Conservation (phyloP, 2,113 vertebrate genomes). For the Oryctolagus cuniculus region DNA sequence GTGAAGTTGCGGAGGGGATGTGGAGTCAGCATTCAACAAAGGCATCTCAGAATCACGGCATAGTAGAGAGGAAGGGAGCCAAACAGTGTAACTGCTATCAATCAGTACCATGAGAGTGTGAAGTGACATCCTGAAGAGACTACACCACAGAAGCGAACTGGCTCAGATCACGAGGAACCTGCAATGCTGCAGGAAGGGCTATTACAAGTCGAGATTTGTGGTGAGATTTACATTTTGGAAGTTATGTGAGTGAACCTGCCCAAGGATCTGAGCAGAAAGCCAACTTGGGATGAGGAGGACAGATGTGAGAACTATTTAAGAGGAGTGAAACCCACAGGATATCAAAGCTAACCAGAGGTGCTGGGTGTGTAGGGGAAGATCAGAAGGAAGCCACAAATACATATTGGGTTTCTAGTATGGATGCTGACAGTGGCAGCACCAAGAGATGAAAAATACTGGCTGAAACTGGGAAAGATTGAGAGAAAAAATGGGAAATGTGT, state of each 20-base stretch:
- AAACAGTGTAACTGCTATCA: background rate
- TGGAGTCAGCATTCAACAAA: background rate
- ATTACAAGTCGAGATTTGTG: background rate
- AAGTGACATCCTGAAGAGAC: too few relatives aligned
- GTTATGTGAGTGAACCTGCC: background rate
- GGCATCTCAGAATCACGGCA: background rate
- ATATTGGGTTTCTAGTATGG: background rate
- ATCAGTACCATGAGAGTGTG: background rate
- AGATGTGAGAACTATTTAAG: background rate
- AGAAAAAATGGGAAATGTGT: too few relatives aligned
- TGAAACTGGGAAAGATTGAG: background rate
- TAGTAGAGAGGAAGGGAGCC: background rate
- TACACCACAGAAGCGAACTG: background rate
- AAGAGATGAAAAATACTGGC: background rate
- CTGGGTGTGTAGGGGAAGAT: background rate
- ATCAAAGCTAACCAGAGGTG: too few relatives aligned
- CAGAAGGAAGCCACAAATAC: background rate
- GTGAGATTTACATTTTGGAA: background rate
- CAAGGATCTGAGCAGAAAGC: background rate
- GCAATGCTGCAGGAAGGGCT: fast-evolving
- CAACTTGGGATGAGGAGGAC: background rate
- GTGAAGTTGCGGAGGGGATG: too few relatives aligned
- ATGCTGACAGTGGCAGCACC: background rate
- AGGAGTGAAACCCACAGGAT: background rate
- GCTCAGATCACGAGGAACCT: background rate